Base-by-base conservation (phyloP, 2,113 vertebrate species). In the Turnix velox region DNA sequence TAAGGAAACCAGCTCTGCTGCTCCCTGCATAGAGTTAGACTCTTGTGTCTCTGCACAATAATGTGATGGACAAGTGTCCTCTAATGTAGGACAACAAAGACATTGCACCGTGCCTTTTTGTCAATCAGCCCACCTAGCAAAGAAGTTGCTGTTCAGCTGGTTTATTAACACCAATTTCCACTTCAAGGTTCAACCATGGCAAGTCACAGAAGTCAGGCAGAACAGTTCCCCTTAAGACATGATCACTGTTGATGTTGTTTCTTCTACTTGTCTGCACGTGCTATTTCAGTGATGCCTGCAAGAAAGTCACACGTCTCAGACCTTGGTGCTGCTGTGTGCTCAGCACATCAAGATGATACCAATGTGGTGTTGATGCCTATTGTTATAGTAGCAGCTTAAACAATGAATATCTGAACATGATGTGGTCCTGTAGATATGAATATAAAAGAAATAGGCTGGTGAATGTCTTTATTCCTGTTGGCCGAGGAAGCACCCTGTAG, bases 271-370 rank as follows among this genome's bases (percentile, higher is more conserved):
- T 37, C 14, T 68, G 72, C n/a, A 67, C 4, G 12, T 43, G 46
- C 8, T 8, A 1, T 4, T 46, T 45, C 66, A 51, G 40, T 1
- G 40, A 4, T 31, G 35, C 31, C 48, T 30, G 9, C 23, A 22
- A 71, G 61, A 77, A 35, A 61, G 30, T 6, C 28, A 24, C n/a
- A n/a, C n/a, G n/a, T n/a, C n/a, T n/a, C n/a, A n/a, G n/a, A n/a
- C n/a, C 37, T 19, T 39, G 4, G 14, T 49, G 63, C 30, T 23
- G 0, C 5, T 1, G 11, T 4, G 16, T 30, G 25, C 66, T 7
- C 7, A 28, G 40, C 3, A 7, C 49, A 51, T 35, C 18, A 14
- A 27, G 1, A 6, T 42, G 57, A 33, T 39, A 8, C 33, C 46
- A 18, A 13, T 1, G 17, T n/a, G 4, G 46, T 40, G 8, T 18